Evolutionary conservation across 2,113 vertebrate genomes (phyloP), one percentile per base, ranked within the genome.

Genomic region (Platanista minor): DNA sequence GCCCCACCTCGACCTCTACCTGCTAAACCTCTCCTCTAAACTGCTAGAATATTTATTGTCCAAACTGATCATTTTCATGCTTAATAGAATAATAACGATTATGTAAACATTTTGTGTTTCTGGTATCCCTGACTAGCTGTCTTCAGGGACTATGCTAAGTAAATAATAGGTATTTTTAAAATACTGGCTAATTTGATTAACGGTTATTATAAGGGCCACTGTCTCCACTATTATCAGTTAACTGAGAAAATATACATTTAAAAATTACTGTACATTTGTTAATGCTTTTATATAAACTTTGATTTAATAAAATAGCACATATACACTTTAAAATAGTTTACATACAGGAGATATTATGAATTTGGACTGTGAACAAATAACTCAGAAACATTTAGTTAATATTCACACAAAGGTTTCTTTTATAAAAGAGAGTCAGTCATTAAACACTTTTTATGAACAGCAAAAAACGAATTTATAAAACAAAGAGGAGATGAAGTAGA

Each of bases 391-490:
- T 91, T 81, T 43, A 84, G 81, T 52, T 80, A 87, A 23, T 69
- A 94, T 67, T 86, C 67, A 89, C 29, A 57, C 4, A 94, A 91
- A 87, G 46, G 29, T 87, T 78, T 90, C 14, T 87, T 31, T 74
- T n/a, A 62, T 78, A 43, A 84, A 52, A 84, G 15, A 52, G 10
- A 84, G 54, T 41, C 74, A 43, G 52, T 87, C 54, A 62, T 78
- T 87, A 67, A 95, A 49, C 36, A 43, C 52, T 87, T 87, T 27
- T 75, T 62, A 90, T 52, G 36, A 86, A 71, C 72, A 96, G 33
- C 29, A 57, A 85, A 85, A 84, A 43, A 1, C 54, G 46, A 57
- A 86, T 90, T 86, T 93, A 82, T 87, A 64, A 92, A 97, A 71
- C 43, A 41, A 66, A 49, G 25, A 62, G 15, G 61, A 91, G 11